A percentile compares a stretch with the other conserved stretches of the same genome.
Evolutionary conservation across 1,140 invertebrate species (phyloP).

Genomic region (Philaenus spumarius): DNA sequence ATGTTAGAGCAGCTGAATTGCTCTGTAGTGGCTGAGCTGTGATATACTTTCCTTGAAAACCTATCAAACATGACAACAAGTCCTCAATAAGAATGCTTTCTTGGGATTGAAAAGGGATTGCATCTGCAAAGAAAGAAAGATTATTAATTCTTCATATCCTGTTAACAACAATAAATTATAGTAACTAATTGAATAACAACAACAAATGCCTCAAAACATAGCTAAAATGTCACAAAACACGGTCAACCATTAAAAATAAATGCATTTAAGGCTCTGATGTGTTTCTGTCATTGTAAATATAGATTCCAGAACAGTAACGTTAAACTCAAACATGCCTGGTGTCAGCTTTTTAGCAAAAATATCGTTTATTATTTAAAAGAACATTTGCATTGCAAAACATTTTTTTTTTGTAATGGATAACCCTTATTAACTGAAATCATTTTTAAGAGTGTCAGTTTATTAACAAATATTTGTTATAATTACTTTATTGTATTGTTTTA

Average conservation of each 20-base stretch:
- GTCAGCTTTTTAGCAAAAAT: too few species aligned
- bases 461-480: too few species aligned
- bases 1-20: slow-evolving; percentile 39
- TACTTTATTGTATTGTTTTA: too few species aligned
- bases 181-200: slow-evolving; percentile 1
- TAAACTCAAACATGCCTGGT: too few species aligned
- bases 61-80: slow-evolving; percentile 71
- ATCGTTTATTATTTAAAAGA: too few species aligned
- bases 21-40: slow-evolving; percentile 45
- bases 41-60: slow-evolving; percentile 68
- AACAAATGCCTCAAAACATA: neutral
- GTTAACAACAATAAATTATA: neutral
- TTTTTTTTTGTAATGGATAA: too few species aligned
- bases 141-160: too few species aligned
- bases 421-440: too few species aligned
- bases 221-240: neutral
- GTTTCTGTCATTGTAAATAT: neutral
- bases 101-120: slow-evolving; percentile 60
- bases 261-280: neutral
- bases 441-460: too few species aligned
- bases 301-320: too few species aligned
- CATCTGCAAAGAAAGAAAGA: slow-evolving; percentile 39
- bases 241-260: neutral
- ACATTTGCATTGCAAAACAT: too few species aligned
- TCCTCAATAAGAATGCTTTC: slow-evolving; percentile 80